These are phyloP conservation scores for Drosophila paranaensis DNA, from an alignment of 2,888 invertebrate species.

Conservation along the genomic window DNA sequence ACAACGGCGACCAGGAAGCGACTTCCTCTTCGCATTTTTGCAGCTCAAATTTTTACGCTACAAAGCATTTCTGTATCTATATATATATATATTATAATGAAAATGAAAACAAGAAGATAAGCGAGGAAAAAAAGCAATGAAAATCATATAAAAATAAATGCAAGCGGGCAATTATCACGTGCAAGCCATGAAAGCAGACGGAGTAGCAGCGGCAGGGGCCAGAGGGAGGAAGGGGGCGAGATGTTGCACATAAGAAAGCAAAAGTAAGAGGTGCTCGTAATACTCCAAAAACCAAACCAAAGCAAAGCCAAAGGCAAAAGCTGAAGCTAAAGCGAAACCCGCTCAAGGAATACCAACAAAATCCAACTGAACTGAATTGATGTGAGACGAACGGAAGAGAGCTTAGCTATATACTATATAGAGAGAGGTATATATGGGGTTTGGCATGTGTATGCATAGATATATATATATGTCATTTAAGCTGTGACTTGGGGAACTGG, in stretches of 20 bases:
- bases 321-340: neutral
- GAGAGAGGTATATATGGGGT: neutral
- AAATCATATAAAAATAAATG: slow-evolving; percentile 47
- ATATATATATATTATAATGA: slow-evolving; percentile 18
- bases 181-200: slow-evolving; percentile 62
- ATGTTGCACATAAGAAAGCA: slow-evolving; percentile 29
- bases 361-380: slow-evolving; percentile 21
- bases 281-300: slow-evolving; percentile 32
- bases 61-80: slow-evolving; percentile 47
- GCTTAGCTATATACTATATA: neutral
- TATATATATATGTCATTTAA: too few species aligned
- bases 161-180: slow-evolving; percentile 70
- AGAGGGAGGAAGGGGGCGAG: neutral
- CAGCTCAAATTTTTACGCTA: slow-evolving; percentile 63
- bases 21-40: slow-evolving; percentile 54
- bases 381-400: slow-evolving; percentile 2
- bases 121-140: slow-evolving; percentile 39
- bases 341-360: neutral
- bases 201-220: neutral
- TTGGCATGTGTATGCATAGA: too few species aligned
- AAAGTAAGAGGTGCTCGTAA: slow-evolving; percentile 45
- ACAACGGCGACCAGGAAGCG: slow-evolving; percentile 65
- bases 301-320: neutral
- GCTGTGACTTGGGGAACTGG: too few species aligned
- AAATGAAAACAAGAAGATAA: slow-evolving; percentile 67